These are phyloP conservation scores for Margaritifera margaritifera DNA, from an alignment of 2,888 invertebrate genomes.

Conservation along the genomic window DNA sequence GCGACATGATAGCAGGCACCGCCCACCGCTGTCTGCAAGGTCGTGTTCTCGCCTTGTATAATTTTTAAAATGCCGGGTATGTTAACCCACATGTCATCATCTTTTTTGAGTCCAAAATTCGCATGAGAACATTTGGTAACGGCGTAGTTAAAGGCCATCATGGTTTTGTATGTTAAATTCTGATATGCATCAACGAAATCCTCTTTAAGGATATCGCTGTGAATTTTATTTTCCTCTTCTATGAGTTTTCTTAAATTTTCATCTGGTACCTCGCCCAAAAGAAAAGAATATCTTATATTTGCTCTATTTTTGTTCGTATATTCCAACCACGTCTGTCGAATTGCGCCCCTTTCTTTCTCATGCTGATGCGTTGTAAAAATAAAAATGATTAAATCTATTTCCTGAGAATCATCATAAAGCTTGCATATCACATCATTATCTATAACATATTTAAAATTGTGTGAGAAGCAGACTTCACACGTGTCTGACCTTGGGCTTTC, in stretches of 20 bases:
- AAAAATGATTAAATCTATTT: constrained; percentile 27
- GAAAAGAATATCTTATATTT: constrained; percentile 33
- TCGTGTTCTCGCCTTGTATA: constrained; percentile 4
- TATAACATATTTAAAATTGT: constrained; percentile 26
- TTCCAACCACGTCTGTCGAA: constrained; percentile 41
- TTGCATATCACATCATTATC: constrained; percentile 30
- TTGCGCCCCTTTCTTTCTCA: constrained; percentile 16
- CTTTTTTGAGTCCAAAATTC: constrained; percentile 33
- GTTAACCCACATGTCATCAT: constrained; percentile 41
- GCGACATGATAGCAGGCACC: constrained; percentile 38
- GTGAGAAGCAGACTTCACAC: constrained; percentile 29
- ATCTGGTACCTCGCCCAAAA: constrained; percentile 25
- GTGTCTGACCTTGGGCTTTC: neutral
- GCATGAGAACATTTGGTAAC: constrained; percentile 21
- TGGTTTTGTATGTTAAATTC: constrained; percentile 36
- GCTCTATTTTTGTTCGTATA: constrained; percentile 21
- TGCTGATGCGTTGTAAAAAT: constrained; percentile 25
- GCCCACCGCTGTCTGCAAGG: constrained; percentile 32
- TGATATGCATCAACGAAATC: constrained; percentile 34
- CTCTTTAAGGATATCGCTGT: constrained; percentile 29
- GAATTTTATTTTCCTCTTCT: constrained; percentile 18
- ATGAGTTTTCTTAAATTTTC: constrained; percentile 7
- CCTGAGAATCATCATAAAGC: neutral
- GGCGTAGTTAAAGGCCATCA: constrained; percentile 36
- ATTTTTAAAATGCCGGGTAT: constrained; percentile 27